phyloP scores from a whole-genome alignment of 2,888 invertebrate species.

The Drosophila seclusa region DNA sequence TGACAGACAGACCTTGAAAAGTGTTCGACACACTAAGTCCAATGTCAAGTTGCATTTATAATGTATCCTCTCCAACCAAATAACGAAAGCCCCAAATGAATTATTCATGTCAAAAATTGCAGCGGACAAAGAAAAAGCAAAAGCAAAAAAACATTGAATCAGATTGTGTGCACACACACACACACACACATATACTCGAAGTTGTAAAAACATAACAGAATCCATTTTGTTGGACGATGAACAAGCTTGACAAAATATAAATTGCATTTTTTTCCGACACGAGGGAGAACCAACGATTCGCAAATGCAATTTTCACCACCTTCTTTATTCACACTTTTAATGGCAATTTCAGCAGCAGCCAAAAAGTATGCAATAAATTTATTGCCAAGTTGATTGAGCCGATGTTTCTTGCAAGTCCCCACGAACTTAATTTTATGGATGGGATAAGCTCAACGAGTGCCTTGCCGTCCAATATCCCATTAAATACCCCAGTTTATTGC shows the following conservation, averaged over 20 bases:
- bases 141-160: constrained; percentile 11
- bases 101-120: constrained; percentile 59
- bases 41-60: constrained; percentile 71
- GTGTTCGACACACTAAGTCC: constrained; percentile 46
- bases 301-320: neutral
- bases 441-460: neutral
- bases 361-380: constrained; percentile 54
- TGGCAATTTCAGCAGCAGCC: constrained; percentile 28
- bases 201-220: constrained; percentile 6
- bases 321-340: neutral
- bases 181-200: neutral
- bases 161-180: neutral
- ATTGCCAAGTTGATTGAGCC: constrained; percentile 3
- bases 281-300: neutral
- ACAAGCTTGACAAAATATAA: constrained; percentile 12
- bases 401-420: neutral
- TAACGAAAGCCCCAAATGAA: constrained; percentile 63
- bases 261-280: neutral
- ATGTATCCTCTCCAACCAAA: constrained; percentile 41
- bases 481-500: constrained; percentile 12
- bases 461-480: constrained; percentile 28
- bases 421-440: neutral
- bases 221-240: neutral
- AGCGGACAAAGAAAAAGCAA: constrained; percentile 5
- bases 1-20: constrained; percentile 51